Evolutionary conservation across 2,113 vertebrate species (phyloP), one percentile per base, ranked within the genome.

Genomic region (Ailuropoda melanoleuca): DNA sequence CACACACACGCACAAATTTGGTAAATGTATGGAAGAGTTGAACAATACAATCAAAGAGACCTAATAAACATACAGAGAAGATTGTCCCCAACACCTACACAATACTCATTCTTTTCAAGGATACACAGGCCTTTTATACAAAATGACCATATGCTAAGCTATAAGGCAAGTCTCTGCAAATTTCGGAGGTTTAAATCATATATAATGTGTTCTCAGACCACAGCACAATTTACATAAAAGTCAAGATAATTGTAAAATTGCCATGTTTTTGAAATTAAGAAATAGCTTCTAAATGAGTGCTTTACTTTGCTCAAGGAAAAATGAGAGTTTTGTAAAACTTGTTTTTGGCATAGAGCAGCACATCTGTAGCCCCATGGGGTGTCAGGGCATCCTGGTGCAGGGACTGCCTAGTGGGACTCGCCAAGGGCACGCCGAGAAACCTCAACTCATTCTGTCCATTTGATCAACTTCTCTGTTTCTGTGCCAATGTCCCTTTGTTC

Each of bases 361-460:
- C 60, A 31, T 21, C 4, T 11, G 6, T 7, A 23, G n/a, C 8
- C 11, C 56, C 66, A n/a, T 8, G 1, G 5, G 10, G 6, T 34
- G n/a, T 53, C 80, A 13, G 14, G 12, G 26, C 21, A 0, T 50
- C 26, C 19, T 3, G 7, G 21, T 7, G 5, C 31, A 50, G 37
- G 46, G 19, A 21, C 50, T 24, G n/a, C 48, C 4, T 0, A 7
- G 18, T 13, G 34, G 8, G 50, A 74, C 24, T 26, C 1, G 10
- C 24, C n/a, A 39, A 14, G n/a, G 34, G 53, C 11, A 8, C 7
- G 1, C 4, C 4, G 62, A 3, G 23, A 31, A 39, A 56, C 39
- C 8, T 12, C 34, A 6, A 13, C 3, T 46, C 5, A 0, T 7
- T 43, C 21, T 31, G 26, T 21, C 4, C 2, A 1, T 2, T 15